Conservation (phyloP, 2,888 invertebrate species). For the Leptinotarsa haldemani region DNA sequence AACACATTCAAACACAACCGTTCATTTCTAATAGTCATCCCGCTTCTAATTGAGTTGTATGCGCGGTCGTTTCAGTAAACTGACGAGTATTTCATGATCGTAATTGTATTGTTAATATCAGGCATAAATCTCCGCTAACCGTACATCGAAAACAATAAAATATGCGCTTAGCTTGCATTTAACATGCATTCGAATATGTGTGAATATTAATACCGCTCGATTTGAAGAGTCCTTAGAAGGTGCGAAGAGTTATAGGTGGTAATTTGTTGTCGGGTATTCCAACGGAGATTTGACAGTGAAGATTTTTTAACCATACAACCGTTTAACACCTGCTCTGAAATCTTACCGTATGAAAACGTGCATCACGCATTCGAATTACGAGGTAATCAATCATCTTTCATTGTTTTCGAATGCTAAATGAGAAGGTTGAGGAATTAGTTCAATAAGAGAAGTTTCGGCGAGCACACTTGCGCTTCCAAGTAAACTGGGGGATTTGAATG, state of each 20-base stretch:
- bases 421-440: background rate
- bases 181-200: constrained; percentile 2
- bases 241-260: constrained; percentile 27
- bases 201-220: constrained; percentile 22
- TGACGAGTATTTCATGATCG: constrained; percentile 15
- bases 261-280: constrained; percentile 26
- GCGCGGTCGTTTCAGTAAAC: background rate
- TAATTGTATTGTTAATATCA: constrained; percentile 21
- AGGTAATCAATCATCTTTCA: constrained; percentile 22
- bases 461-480: no score
- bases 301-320: constrained; percentile 18
- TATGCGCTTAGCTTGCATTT: constrained; percentile 1
- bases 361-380: constrained; percentile 7
- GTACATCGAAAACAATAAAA: constrained; percentile 22
- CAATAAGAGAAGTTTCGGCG: no score
- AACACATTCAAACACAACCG: constrained; percentile 12
- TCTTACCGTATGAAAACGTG: background rate
- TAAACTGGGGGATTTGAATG: no score
- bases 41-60: background rate
- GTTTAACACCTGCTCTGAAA: constrained; percentile 27
- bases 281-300: constrained; percentile 23
- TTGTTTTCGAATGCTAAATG: background rate
- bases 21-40: constrained; percentile 4
- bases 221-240: constrained; percentile 25
- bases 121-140: constrained; percentile 6